These are phyloP conservation scores for Lucilia cuprina DNA, from an alignment of 1,140 invertebrate genomes.

Conservation along the genomic window DNA sequence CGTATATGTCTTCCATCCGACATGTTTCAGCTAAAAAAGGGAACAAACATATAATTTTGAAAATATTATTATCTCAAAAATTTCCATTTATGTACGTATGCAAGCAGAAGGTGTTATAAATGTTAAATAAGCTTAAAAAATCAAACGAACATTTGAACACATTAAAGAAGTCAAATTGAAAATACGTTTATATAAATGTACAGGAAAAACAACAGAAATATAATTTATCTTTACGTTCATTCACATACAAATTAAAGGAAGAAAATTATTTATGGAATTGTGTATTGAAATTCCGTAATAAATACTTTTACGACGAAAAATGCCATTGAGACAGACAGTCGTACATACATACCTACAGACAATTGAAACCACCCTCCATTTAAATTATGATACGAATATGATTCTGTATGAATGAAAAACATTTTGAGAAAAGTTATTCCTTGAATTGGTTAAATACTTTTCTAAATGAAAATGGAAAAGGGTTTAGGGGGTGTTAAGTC, in stretches of 20 bases:
- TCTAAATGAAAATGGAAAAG: too few relatives aligned
- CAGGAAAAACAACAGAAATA: background rate
- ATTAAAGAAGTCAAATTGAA: background rate
- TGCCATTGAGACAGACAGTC: background rate
- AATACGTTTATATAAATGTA: background rate
- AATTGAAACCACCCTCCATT: background rate
- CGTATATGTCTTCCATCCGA: background rate
- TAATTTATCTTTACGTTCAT: background rate
- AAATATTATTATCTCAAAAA: background rate
- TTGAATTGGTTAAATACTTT: background rate
- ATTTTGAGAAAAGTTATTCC: background rate
- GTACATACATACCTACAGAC: background rate
- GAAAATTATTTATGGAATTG: background rate
- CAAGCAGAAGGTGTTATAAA: background rate
- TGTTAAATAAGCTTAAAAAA: constrained; percentile 13
- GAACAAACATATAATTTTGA: background rate
- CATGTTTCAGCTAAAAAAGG: background rate
- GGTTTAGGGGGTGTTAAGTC: background rate
- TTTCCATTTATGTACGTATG: background rate
- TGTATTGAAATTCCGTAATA: background rate
- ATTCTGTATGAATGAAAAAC: background rate
- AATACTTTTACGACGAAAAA: background rate
- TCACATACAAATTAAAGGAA: background rate
- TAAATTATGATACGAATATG: background rate
- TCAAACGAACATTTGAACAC: background rate